Conservation (phyloP, 2,888 invertebrate genomes). For the Balanococcus diminutus region DNA sequence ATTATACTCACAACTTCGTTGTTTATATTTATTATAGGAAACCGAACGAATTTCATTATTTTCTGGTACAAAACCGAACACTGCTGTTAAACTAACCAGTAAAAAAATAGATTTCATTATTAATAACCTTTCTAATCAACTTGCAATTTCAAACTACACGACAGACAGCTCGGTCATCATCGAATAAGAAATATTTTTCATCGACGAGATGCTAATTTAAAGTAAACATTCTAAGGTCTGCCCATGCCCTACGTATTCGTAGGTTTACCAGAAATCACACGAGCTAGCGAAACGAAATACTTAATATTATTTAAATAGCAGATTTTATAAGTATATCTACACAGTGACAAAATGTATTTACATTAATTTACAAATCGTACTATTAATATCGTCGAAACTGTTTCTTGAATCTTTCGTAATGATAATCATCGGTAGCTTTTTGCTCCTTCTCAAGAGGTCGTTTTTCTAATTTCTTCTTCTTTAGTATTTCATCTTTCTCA, state of each 20-base stretch:
- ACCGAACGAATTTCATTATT: neutral
- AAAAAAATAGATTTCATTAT: neutral
- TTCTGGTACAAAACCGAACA: neutral
- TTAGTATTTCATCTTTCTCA: constrained; percentile 63
- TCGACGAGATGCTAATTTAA: neutral
- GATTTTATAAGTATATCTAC: too few relatives aligned
- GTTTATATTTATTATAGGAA: constrained; percentile 10
- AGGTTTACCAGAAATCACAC: neutral
- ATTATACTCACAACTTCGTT: neutral
- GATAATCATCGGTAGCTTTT: constrained; percentile 95
- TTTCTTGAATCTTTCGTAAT: constrained; percentile 95
- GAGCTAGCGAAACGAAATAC: neutral
- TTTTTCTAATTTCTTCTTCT: constrained; percentile 63
- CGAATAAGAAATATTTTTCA: neutral
- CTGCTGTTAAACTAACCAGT: neutral
- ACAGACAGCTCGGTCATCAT: neutral
- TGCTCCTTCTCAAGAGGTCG: constrained; percentile 68
- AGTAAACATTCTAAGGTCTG: neutral
- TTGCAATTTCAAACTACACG: neutral
- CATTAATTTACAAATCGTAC: too few relatives aligned
- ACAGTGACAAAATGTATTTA: too few relatives aligned
- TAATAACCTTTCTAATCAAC: neutral
- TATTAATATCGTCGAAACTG: constrained; percentile 85
- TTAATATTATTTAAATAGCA: neutral
- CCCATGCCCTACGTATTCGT: neutral